Percentiles rank a stretch among this genome's conserved stretches.
phyloP scores from a whole-genome alignment of 2,888 invertebrate species.

The Pyrochroa serraticornis region DNA sequence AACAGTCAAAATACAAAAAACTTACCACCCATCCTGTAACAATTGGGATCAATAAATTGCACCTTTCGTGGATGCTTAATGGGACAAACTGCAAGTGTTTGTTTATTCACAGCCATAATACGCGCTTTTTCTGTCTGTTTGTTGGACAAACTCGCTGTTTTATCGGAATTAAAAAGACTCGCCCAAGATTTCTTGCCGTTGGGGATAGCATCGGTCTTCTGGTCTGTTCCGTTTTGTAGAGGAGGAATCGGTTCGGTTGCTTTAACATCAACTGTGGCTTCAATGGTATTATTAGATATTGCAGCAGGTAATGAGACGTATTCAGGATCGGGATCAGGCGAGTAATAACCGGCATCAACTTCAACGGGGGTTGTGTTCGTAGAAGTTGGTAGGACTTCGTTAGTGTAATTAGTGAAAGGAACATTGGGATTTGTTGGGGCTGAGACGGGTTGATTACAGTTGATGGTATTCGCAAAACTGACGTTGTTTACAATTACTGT shows the following conservation, averaged over 20 bases:
- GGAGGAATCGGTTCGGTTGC: neutral
- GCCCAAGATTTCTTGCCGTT: constrained; percentile 68
- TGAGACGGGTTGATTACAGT: neutral
- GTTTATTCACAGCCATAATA: constrained; percentile 34
- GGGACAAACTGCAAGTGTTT: constrained; percentile 40
- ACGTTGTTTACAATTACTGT: constrained; percentile 6
- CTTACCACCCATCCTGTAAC: constrained; percentile 74
- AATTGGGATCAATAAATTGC: constrained; percentile 69
- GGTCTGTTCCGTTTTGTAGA: constrained; percentile 6
- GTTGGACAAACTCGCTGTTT: constrained; percentile 17
- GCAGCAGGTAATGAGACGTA: neutral
- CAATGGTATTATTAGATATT: neutral
- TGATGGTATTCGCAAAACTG: neutral
- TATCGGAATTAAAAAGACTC: constrained; percentile 63
- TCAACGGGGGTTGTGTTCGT: neutral
- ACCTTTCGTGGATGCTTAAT: constrained; percentile 58
- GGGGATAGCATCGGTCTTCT: constrained; percentile 23
- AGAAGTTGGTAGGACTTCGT: neutral
- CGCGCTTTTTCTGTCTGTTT: constrained; percentile 20
- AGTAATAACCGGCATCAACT: no score
- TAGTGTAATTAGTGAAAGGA: neutral
- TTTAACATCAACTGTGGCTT: neutral
- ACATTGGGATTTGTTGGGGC: neutral
- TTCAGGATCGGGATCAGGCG: neutral
- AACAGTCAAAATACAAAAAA: constrained; percentile 26